Evolutionary conservation across 23 tunicate genomes (phyloP), one percentile per base, ranked within the genome.

Genomic region (Clavelina lepadiformis): DNA sequence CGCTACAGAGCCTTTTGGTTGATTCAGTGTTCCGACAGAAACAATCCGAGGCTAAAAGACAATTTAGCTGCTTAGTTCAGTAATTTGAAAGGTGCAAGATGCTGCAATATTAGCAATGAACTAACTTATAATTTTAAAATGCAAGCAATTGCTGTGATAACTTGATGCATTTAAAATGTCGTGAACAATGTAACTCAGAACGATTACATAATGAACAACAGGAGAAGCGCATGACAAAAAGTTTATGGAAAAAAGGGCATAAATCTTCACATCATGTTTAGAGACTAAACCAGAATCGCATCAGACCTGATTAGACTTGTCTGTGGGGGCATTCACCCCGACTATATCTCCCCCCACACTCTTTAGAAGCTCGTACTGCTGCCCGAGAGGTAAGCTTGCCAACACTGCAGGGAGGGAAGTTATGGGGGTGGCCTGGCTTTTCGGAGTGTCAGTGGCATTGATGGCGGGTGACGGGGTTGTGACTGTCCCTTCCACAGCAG

Each of bases 281-380:
- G n/a, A n/a, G n/a, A n/a, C n/a, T n/a, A n/a, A n/a, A n/a, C n/a
- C n/a, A n/a, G n/a, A n/a, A n/a, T n/a, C n/a, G n/a, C n/a, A n/a
- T n/a, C 58, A 13, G 31, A 76, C 82, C 66, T 76, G 73, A 28
- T 76, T 65, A 5, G 57, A 5, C 46, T 68, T 76, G 26, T 76
- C 82, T 2, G 65, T 62, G 4, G 63, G 20, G 25, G 62, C 38
- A 45, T 71, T 75, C 8, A 66, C 55, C 4, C 58, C 66, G 0
- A 87, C 67, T 4, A 57, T 28, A 2, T 68, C 82, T 2, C 85
- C 71, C 25, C 77, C 55, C n/a, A 71, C 94, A 44, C 56, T 85
- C 55, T 80, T 87, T 3, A 87, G 67, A 31, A 87, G 72, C 57
- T 87, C 96, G 37, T 57, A 87, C 34, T 87, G 96, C 65, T 87